Evolutionary conservation across 2,113 vertebrate genomes (phyloP).

Genomic region (Pelobates fuscus): DNA sequence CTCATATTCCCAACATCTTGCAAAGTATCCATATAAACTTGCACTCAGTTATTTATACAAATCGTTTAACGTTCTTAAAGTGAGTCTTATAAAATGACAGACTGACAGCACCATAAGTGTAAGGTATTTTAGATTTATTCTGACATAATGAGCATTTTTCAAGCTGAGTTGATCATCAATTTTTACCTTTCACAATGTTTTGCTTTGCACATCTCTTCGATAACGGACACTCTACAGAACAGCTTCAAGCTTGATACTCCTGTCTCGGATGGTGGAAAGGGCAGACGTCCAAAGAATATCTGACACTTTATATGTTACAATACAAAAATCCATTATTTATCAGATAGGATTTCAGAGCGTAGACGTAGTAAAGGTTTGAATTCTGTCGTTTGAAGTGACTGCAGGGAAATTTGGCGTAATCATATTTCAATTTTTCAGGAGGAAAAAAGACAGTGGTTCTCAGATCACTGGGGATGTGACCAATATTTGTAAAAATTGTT

Average conservation of each 20-base stretch:
- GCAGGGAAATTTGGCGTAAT: constrained; percentile 1
- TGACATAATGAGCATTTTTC: background rate
- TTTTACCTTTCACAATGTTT: background rate
- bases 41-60: no score
- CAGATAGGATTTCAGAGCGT: background rate
- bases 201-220: background rate
- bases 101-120: no score
- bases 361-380: background rate
- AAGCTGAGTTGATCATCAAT: background rate
- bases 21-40: no score
- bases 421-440: background rate
- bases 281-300: constrained; percentile 7
- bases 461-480: constrained; percentile 23
- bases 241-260: constrained; percentile 1
- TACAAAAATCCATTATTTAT: background rate
- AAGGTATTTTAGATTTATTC: background rate
- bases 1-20: no score
- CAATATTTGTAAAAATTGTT: constrained; percentile 16
- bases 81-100: no score
- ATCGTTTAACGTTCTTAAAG: no score
- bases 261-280: background rate
- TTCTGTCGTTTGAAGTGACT: background rate
- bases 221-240: background rate
- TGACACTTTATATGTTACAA: background rate
- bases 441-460: constrained; percentile 1